Base-by-base conservation (phyloP, 2,888 invertebrate genomes). In the Cancer borealis region DNA sequence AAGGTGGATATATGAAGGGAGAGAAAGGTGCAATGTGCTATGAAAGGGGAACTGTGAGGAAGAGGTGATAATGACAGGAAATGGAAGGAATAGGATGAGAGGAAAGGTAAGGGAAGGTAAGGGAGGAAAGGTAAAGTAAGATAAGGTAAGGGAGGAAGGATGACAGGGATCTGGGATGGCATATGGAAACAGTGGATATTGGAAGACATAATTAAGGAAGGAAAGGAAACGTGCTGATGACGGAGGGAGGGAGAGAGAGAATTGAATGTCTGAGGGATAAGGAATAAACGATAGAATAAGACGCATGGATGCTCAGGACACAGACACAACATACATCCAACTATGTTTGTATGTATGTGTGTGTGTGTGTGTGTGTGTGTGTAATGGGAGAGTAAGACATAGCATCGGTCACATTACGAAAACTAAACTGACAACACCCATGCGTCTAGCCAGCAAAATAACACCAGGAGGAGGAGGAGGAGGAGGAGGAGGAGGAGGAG, bases 291-390 rank as follows among this genome's bases (percentile, higher is more conserved):
- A n/a, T 5, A 2, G 12, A n/a, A 30, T 17, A 4, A n/a, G 17
- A 66, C 4, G 26, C 0, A 79, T n/a, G 79, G 12, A n/a, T 6
- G 26, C 26, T 79, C 26, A 79, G 79, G 17, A 30, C 21, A 84
- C 14, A 14, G 84, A 84, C 84, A 12, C 39, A 84, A 30, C 73
- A 14, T 17, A 84, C 26, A 39, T n/a, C 12, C 30, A 84, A 84
- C 12, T 17, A 17, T 54, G 54, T 84, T 30, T 84, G 79, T 30
- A 30, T 30, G 79, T 84, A 30, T 84, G 79, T 30, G 79, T 84
- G 79, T 84, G 79, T 84, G 79, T 84, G 79, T 84, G 79, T 84
- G 79, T 84, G 79, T 84, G 84, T 14, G 84, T 39, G 84, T 84
- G 30, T 39, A 39, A 39, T 39, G 39, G 39, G 84, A 14, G 30